Evolutionary conservation across 2,797 vertebrate species (phyloP).

Genomic region (Varecia variegata): DNA sequence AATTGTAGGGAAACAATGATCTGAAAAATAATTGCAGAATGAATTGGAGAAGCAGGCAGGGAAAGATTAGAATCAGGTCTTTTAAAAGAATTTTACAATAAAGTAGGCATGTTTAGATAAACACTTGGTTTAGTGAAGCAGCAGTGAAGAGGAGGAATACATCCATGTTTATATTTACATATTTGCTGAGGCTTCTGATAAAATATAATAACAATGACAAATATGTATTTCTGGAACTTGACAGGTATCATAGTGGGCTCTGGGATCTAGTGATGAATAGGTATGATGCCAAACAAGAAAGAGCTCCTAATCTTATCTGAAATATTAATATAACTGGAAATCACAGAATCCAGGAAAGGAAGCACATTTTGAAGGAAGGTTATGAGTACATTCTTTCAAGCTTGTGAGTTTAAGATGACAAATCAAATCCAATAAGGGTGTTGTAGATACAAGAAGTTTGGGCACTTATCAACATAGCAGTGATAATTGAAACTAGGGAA

Average conservation of each 20-base stretch:
- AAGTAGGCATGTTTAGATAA: neutral
- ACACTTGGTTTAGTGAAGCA: neutral
- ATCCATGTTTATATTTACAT: neutral
- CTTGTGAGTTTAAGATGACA: neutral
- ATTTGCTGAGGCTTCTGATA: neutral
- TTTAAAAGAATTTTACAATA: neutral
- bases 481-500: neutral
- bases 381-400: neutral
- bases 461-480: neutral
- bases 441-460: neutral
- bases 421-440: neutral
- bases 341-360: neutral
- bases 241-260: neutral
- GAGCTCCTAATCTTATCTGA: neutral
- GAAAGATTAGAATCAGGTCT: neutral
- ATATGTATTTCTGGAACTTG: neutral
- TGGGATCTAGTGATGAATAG: neutral
- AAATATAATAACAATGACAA: neutral
- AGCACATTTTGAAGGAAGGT: neutral
- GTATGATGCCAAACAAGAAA: neutral
- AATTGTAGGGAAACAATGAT: neutral
- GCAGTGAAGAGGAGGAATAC: neutral
- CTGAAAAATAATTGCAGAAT: neutral
- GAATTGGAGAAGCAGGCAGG: neutral
- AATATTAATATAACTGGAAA: conserved; percentile 12